These are phyloP conservation scores for Hemitrygon akajei DNA, from an alignment of 2,797 vertebrate species.

Conservation along the genomic window DNA sequence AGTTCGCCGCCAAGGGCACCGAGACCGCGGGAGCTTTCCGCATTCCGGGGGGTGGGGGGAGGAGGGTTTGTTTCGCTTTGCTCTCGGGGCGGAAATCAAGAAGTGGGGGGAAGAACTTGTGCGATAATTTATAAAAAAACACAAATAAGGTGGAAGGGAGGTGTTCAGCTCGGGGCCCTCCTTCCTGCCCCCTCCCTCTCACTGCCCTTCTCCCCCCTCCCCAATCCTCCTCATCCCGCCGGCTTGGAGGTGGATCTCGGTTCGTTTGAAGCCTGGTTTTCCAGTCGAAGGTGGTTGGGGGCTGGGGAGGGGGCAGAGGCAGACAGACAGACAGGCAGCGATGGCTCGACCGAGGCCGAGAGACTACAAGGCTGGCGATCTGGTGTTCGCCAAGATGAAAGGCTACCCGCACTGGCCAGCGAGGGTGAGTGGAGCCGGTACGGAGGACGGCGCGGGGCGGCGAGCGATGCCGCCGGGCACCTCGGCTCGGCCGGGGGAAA, in stretches of 20 bases:
- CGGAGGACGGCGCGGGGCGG: not conserved
- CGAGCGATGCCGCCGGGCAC: not conserved
- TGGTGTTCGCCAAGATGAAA: slow-evolving; percentile 92
- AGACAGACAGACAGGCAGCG: slow-evolving; percentile 36
- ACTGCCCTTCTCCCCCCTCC: not conserved
- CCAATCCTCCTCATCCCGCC: slow-evolving; percentile 38
- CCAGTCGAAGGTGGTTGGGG: slow-evolving; percentile 36
- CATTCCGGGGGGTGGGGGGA: not conserved
- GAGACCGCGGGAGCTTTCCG: not conserved
- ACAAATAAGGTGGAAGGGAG: not conserved
- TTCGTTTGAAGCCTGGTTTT: slow-evolving; percentile 26
- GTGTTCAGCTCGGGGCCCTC: not conserved
- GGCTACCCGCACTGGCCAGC: slow-evolving; percentile 92
- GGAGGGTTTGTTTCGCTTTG: not conserved
- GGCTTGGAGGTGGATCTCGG: slow-evolving; percentile 47
- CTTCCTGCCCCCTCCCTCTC: slow-evolving; percentile 39
- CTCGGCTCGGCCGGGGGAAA: not conserved
- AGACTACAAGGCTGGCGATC: slow-evolving; percentile 85
- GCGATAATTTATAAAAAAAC: not conserved
- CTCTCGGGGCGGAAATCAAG: not conserved
- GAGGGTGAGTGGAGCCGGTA: slow-evolving; percentile 69
- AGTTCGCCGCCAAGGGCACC: not conserved
- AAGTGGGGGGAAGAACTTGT: not conserved
- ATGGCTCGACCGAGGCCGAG: slow-evolving; percentile 90
- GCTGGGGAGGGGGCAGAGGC: not conserved